Evolutionary conservation across 2,113 vertebrate species (phyloP).

Genomic region (Grantiella picta): DNA sequence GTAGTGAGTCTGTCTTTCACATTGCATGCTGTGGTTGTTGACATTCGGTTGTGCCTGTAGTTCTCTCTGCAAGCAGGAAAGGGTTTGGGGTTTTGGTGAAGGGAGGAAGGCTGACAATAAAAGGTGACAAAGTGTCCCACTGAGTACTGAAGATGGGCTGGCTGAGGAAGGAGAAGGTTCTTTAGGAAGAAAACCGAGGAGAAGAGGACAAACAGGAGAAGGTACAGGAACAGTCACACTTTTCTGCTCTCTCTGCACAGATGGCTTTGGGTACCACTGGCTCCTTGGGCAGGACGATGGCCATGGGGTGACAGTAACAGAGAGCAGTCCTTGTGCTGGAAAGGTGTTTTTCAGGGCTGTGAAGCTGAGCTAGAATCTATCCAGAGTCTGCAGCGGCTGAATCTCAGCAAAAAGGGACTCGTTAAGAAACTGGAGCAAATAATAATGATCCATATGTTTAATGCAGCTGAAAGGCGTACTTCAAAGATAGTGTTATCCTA

Average conservation of each 20-base stretch:
- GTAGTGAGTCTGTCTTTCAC: neutral
- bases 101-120: neutral
- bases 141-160: neutral
- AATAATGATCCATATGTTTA: slow-evolving; percentile 51
- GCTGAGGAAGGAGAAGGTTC: neutral
- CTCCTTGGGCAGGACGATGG: neutral
- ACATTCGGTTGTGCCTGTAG: neutral
- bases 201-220: neutral
- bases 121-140: neutral
- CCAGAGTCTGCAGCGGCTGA: neutral
- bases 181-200: neutral
- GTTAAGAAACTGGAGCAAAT: slow-evolving; percentile 56
- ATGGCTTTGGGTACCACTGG: neutral
- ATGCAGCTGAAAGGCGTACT: slow-evolving; percentile 32
- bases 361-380: neutral
- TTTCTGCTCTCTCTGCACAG: neutral
- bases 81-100: slow-evolving; percentile 30
- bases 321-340: neutral
- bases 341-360: neutral
- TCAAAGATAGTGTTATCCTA: slow-evolving; percentile 43
- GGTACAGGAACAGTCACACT: neutral
- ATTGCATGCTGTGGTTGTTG: neutral
- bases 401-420: neutral
- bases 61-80: slow-evolving; percentile 22
- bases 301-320: neutral